Conservation (phyloP, 2,797 vertebrate genomes). For the Clarias fuscus region DNA sequence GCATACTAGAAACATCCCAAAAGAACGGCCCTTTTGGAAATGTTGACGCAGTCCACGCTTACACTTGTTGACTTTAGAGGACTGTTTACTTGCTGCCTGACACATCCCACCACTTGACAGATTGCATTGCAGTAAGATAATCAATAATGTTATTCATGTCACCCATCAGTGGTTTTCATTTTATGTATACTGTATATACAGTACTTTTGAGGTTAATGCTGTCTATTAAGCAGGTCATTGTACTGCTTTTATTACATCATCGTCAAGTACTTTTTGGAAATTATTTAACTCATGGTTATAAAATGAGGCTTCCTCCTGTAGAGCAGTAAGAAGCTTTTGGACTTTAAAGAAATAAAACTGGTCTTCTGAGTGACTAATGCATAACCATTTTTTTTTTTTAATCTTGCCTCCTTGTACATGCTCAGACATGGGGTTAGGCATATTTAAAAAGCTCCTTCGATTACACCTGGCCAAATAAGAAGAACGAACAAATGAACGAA, state of each 20-base stretch:
- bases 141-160: too few species aligned
- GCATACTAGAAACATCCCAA: too few species aligned
- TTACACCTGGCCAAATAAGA: background rate
- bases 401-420: slow-evolving; percentile 15
- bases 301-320: background rate
- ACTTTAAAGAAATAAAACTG: background rate
- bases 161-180: too few species aligned
- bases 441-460: slow-evolving; percentile 4
- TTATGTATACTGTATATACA: too few species aligned
- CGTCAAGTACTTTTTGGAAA: background rate
- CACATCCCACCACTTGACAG: too few species aligned
- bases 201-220: background rate
- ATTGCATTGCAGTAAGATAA: too few species aligned
- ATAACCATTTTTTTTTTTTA: background rate
- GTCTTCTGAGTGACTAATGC: background rate
- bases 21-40: too few species aligned
- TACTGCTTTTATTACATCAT: background rate
- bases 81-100: too few species aligned
- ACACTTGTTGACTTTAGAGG: too few species aligned
- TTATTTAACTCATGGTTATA: background rate
- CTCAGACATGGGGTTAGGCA: slow-evolving; percentile 8
- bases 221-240: background rate
- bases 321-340: background rate
- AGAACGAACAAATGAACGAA: too few species aligned
- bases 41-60: too few species aligned